Conservation (phyloP, 2,888 invertebrate genomes). For the Harpalus rufipes region DNA sequence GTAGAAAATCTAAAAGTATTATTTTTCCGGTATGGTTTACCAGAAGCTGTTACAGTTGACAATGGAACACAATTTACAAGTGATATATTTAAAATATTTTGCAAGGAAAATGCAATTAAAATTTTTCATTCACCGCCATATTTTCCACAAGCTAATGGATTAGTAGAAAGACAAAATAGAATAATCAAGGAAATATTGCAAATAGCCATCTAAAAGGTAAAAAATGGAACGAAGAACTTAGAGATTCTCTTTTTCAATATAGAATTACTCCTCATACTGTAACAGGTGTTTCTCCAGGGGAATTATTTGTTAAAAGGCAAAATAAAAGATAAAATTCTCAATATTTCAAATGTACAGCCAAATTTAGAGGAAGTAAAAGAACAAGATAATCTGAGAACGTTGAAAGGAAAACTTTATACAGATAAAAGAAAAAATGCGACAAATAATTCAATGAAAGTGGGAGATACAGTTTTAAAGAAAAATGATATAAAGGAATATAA, state of each 20-base stretch:
- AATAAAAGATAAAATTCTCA: too few species aligned
- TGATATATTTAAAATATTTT: not conserved
- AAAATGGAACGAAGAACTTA: not conserved
- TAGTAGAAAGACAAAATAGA: not conserved
- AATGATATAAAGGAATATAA: too few species aligned
- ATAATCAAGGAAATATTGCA: not conserved
- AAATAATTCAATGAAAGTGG: too few species aligned
- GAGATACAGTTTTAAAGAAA: too few species aligned
- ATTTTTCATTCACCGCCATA: not conserved
- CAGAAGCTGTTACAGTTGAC: not conserved
- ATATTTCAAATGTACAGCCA: too few species aligned
- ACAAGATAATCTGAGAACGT: too few species aligned
- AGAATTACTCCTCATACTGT: not conserved
- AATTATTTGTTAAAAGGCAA: not conserved
- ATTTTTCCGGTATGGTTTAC: not conserved
- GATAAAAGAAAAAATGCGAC: too few species aligned
- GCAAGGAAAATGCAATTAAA: not conserved
- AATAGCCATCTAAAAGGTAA: not conserved
- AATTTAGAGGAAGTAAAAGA: too few species aligned
- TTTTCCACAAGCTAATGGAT: not conserved
- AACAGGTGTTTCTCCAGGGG: conserved; percentile 4
- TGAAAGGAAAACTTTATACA: too few species aligned
- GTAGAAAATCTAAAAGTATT: not conserved
- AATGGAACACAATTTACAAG: not conserved
- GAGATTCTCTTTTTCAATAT: not conserved